phyloP scores from a whole-genome alignment of 2,888 invertebrate genomes.

The Leptinotarsa peninsularis region DNA sequence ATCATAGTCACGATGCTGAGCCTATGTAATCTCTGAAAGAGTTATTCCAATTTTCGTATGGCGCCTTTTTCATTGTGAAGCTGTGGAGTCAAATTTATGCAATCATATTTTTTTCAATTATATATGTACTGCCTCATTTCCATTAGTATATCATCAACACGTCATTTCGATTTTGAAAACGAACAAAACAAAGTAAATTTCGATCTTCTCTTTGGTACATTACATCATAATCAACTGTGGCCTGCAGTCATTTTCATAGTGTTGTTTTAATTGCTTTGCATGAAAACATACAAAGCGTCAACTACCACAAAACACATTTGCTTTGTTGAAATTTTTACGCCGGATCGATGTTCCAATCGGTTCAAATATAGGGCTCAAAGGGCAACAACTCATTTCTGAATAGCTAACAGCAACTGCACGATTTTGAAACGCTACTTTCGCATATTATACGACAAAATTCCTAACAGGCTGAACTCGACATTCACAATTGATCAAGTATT shows the following conservation, averaged over 20 bases:
- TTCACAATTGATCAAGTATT: background rate
- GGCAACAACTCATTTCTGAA: background rate
- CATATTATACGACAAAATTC: background rate
- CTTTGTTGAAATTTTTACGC: constrained; percentile 40
- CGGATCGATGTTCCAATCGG: constrained; percentile 44
- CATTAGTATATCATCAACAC: background rate
- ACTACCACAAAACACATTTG: constrained; percentile 32
- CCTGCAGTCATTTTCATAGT: constrained; percentile 36
- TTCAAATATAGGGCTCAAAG: constrained; percentile 1
- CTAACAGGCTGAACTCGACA: background rate
- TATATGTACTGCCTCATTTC: too few relatives aligned
- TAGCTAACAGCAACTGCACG: constrained; percentile 3
- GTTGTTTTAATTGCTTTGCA: constrained; percentile 39
- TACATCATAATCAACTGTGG: constrained; percentile 40
- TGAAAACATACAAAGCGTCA: constrained; percentile 16
- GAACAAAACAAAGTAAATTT: constrained; percentile 23
- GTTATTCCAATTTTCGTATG: too few relatives aligned
- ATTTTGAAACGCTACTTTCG: constrained; percentile 4
- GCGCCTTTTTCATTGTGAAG: too few relatives aligned
- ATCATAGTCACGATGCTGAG: too few relatives aligned
- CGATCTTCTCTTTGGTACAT: constrained; percentile 39
- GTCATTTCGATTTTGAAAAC: background rate
- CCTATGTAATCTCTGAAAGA: too few relatives aligned
- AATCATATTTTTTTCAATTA: too few relatives aligned
- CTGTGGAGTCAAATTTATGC: too few relatives aligned